These are phyloP conservation scores for Miichthys miiuy DNA, from an alignment of 2,797 vertebrate genomes.

Conservation along the genomic window DNA sequence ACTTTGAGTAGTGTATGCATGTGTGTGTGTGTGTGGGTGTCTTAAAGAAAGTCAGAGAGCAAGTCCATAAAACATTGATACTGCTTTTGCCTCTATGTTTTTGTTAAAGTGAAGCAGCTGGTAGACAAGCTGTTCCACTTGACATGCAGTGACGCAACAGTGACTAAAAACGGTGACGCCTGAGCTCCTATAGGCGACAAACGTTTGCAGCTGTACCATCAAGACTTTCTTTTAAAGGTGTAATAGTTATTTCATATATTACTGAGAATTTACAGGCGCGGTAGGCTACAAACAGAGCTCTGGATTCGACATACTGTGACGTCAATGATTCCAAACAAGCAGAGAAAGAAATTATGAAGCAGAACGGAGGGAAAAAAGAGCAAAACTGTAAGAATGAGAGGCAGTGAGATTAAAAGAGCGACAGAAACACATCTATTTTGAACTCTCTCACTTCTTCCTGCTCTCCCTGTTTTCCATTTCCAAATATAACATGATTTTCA, in stretches of 20 bases:
- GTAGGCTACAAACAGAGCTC: not conserved
- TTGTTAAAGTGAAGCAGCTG: slow-evolving; percentile 5
- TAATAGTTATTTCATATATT: not conserved
- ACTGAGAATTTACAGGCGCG: not conserved
- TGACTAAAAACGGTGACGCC: slow-evolving; percentile 14
- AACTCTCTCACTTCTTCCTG: slow-evolving; percentile 37
- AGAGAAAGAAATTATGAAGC: not conserved
- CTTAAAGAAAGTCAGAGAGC: slow-evolving; percentile 24
- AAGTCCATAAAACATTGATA: slow-evolving; percentile 58
- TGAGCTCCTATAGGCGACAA: not conserved
- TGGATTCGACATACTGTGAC: not conserved
- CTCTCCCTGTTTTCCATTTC: slow-evolving; percentile 47
- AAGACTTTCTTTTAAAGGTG: not conserved
- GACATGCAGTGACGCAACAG: not conserved
- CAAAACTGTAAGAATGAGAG: not conserved
- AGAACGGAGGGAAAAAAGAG: not conserved
- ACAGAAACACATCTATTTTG: slow-evolving; percentile 31
- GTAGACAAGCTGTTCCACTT: slow-evolving; percentile 28
- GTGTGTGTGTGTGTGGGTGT: slow-evolving; percentile 1
- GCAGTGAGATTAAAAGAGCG: slow-evolving; percentile 19
- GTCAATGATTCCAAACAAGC: slow-evolving; percentile 21
- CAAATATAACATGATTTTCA: slow-evolving; percentile 60
- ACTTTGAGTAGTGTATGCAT: slow-evolving; percentile 5
- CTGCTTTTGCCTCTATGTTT: slow-evolving; percentile 12
- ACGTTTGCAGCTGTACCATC: not conserved